phyloP scores from a whole-genome alignment of 35 echinoderm and acorn worm species.

The Apostichopus californicus region DNA sequence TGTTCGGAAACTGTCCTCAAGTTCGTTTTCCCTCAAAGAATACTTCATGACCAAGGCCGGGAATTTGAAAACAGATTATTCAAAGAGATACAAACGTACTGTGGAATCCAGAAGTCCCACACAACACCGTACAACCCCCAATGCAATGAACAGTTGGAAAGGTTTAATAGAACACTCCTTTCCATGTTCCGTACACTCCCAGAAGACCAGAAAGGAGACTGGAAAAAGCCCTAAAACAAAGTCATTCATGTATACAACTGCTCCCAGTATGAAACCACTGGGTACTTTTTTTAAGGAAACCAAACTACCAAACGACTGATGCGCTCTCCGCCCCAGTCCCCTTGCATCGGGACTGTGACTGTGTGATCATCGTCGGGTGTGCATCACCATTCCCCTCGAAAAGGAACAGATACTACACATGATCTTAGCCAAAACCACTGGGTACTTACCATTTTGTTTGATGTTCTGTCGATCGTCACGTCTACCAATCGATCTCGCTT shows the following conservation, averaged over 20 bases:
- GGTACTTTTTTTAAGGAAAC: no score
- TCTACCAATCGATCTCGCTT: slow-evolving; percentile 49
- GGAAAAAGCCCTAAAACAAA: slow-evolving; percentile 25
- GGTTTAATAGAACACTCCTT: background rate
- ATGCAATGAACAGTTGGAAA: slow-evolving; percentile 54
- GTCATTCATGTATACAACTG: slow-evolving; percentile 36
- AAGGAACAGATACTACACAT: no score
- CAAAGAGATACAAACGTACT: slow-evolving; percentile 2
- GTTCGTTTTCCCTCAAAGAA: slow-evolving; percentile 52
- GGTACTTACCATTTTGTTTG: background rate
- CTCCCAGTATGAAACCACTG: slow-evolving; percentile 31
- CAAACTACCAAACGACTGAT: no score
- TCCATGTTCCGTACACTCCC: background rate
- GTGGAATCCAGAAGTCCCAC: slow-evolving; percentile 51
- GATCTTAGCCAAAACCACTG: no score
- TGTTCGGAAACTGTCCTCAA: slow-evolving; percentile 59
- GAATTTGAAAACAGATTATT: slow-evolving; percentile 66
- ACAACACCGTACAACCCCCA: slow-evolving; percentile 82
- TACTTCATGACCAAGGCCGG: slow-evolving; percentile 71
- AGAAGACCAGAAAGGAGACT: slow-evolving; percentile 8
- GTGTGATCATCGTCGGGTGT: no score
- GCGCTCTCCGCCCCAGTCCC: no score
- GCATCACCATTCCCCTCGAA: no score
- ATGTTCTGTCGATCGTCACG: slow-evolving; percentile 13
- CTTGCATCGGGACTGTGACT: no score